Evolutionary conservation across 2,797 vertebrate genomes (phyloP).

Genomic region (Natrix natrix): DNA sequence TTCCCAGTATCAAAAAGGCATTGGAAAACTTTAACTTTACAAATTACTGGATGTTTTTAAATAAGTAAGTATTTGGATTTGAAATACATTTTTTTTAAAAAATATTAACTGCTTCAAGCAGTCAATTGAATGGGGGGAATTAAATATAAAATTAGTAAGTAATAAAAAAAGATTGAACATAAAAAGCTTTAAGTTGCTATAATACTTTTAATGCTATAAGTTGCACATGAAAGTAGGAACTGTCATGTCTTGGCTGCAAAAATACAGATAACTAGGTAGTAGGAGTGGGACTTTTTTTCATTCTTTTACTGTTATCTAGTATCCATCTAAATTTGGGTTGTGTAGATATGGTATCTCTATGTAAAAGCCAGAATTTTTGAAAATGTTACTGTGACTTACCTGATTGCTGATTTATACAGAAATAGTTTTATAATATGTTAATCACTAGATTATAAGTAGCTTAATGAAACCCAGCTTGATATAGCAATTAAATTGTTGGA

Average conservation of each 20-base stretch:
- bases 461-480: neutral
- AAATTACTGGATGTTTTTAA: constrained; percentile 64
- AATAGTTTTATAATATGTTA: no score
- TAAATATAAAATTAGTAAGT: neutral
- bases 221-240: neutral
- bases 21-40: constrained; percentile 58
- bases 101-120: neutral
- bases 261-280: neutral
- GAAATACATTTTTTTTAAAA: neutral
- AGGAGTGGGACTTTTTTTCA: neutral
- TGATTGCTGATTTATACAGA: neutral
- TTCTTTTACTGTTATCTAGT: neutral
- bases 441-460: neutral
- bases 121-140: neutral
- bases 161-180: neutral
- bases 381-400: neutral
- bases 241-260: neutral
- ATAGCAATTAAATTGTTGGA: neutral
- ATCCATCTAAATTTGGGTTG: neutral
- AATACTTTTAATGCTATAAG: neutral
- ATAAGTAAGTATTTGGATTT: constrained; percentile 63
- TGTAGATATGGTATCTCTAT: neutral
- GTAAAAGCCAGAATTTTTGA: neutral
- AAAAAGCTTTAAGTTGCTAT: neutral
- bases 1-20: constrained; percentile 7